phyloP scores from a whole-genome alignment of 2,797 vertebrate genomes.

The Paratrypauchen microcephalus region DNA sequence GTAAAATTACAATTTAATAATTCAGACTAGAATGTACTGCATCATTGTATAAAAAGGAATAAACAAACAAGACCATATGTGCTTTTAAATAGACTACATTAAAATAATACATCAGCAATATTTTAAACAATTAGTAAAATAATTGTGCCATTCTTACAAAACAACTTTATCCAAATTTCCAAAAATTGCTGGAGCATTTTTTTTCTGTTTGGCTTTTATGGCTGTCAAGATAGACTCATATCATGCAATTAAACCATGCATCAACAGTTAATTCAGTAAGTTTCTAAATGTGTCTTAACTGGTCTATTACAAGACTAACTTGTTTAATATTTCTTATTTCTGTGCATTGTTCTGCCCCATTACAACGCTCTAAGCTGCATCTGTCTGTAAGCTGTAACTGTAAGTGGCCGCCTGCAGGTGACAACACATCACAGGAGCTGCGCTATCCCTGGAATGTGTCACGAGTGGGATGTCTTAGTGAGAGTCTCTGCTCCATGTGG shows the following conservation, averaged over 20 bases:
- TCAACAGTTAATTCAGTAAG: not conserved
- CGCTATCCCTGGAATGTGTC: constrained; percentile 63
- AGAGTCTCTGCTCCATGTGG: constrained; percentile 29
- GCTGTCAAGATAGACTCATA: not conserved
- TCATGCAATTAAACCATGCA: not conserved
- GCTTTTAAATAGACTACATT: too few relatives aligned
- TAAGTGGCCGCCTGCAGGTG: constrained; percentile 16
- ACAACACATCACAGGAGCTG: constrained; percentile 3
- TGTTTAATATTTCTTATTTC: not conserved
- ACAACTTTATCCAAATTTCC: not conserved
- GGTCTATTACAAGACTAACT: not conserved
- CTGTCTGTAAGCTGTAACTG: too few relatives aligned
- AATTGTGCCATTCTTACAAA: not conserved
- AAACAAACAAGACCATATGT: too few relatives aligned
- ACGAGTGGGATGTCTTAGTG: constrained; percentile 27
- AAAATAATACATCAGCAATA: too few relatives aligned
- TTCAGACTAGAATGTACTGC: too few relatives aligned
- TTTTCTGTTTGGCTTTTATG: not conserved
- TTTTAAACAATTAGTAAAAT: not conserved
- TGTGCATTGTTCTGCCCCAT: not conserved
- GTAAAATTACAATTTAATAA: too few relatives aligned
- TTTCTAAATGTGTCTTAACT: not conserved
- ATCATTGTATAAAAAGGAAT: too few relatives aligned
- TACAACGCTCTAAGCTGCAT: not conserved
- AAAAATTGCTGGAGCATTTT: not conserved